A percentile compares a stretch with the other conserved stretches of the same genome.
These are phyloP conservation scores for Dryobotodes eremita DNA, from an alignment of 2,888 invertebrate species.

Conservation along the genomic window DNA sequence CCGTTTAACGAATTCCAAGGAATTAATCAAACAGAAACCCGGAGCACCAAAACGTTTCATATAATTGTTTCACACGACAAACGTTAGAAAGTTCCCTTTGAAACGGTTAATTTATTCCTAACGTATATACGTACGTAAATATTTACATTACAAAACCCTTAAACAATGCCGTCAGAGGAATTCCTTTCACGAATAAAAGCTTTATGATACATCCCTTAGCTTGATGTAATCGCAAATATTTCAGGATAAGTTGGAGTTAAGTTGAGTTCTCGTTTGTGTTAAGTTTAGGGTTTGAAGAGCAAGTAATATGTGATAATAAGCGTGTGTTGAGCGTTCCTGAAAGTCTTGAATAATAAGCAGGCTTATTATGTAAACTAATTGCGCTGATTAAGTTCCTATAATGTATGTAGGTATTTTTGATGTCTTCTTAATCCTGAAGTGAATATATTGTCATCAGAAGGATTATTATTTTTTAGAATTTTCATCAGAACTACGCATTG, in stretches of 20 bases:
- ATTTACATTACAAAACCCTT: slow-evolving; percentile 75
- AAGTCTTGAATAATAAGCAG: slow-evolving; percentile 2
- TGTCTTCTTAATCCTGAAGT: neutral
- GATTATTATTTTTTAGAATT: neutral
- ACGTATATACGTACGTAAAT: slow-evolving; percentile 65
- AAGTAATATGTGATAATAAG: slow-evolving; percentile 30
- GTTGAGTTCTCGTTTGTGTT: slow-evolving; percentile 46
- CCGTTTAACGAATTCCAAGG: slow-evolving; percentile 16
- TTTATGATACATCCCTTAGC: slow-evolving; percentile 66
- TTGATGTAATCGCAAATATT: slow-evolving; percentile 71
- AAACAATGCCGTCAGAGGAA: slow-evolving; percentile 75
- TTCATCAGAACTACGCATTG: no score
- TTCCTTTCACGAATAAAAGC: slow-evolving; percentile 72
- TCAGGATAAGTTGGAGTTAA: slow-evolving; percentile 61
- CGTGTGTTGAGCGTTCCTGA: neutral
- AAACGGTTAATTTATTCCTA: slow-evolving; percentile 74
- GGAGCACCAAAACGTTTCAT: slow-evolving; percentile 31
- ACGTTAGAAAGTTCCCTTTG: slow-evolving; percentile 60
- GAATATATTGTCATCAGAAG: neutral
- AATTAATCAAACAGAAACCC: slow-evolving; percentile 40
- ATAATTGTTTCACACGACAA: slow-evolving; percentile 59
- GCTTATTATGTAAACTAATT: no score
- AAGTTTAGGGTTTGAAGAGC: slow-evolving; percentile 47
- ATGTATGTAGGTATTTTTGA: neutral
- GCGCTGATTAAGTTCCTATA: neutral